These are phyloP conservation scores for Ctenochaetus hawaiiensis DNA, from an alignment of 2,797 vertebrate species.

Conservation along the genomic window DNA sequence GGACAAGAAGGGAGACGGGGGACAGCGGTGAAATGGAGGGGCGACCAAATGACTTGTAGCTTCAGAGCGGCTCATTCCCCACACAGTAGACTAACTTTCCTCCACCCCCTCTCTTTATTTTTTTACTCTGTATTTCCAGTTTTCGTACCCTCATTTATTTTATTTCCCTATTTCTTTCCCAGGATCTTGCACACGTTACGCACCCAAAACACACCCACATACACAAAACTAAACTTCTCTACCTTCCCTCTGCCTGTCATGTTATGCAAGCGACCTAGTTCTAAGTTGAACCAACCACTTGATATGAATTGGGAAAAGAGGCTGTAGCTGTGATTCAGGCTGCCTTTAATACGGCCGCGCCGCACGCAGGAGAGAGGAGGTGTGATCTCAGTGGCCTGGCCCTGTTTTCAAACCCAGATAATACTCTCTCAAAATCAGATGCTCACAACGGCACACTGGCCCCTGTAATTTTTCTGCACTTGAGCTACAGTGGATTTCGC, in stretches of 20 bases:
- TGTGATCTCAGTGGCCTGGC: constrained; percentile 72
- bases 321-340: constrained; percentile 61
- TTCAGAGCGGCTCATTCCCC: constrained; percentile 37
- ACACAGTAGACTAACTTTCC: constrained; percentile 44
- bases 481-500: constrained; percentile 68
- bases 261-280: constrained; percentile 67
- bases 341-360: constrained; percentile 40
- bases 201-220: constrained; percentile 45
- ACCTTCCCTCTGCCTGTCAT: constrained; percentile 50
- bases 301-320: constrained; percentile 62
- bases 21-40: constrained; percentile 18
- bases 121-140: constrained; percentile 2
- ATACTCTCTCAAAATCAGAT: constrained; percentile 71
- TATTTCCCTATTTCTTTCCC: constrained; percentile 31
- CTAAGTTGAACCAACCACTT: constrained; percentile 63
- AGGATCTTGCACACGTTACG: constrained; percentile 30
- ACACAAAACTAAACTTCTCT: constrained; percentile 45
- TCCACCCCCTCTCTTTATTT: constrained; percentile 4
- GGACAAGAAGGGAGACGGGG: constrained; percentile 34
- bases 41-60: constrained; percentile 51
- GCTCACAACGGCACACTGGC: constrained; percentile 61
- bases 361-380: constrained; percentile 60
- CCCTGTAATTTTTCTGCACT: constrained; percentile 77
- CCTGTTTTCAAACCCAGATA: constrained; percentile 79
- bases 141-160: constrained; percentile 37